These are phyloP conservation scores for Polylopha cassiicola DNA, from an alignment of 2,888 invertebrate species.

Conservation along the genomic window DNA sequence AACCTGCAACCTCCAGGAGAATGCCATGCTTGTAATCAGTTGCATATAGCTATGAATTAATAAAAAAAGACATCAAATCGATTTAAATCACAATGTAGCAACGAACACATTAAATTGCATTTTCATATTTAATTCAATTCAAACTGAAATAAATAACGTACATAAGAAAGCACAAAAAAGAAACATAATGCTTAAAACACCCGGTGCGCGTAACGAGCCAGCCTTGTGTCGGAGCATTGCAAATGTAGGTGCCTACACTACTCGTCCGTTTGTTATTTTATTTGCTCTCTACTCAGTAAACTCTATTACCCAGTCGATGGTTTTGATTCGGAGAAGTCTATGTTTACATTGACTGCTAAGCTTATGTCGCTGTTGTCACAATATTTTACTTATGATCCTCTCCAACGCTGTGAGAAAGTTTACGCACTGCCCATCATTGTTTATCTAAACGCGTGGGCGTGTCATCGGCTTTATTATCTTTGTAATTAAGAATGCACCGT, in stretches of 20 bases:
- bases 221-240: constrained; percentile 41
- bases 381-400: constrained; percentile 51
- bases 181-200: constrained; percentile 45
- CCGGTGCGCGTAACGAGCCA: constrained; percentile 41
- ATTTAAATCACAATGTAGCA: too few relatives aligned
- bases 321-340: constrained; percentile 67
- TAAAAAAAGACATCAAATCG: too few relatives aligned
- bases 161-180: constrained; percentile 52
- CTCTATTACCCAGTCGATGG: constrained; percentile 66
- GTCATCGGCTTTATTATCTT: constrained; percentile 35
- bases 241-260: constrained; percentile 43
- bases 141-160: constrained; percentile 42
- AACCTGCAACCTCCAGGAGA: too few relatives aligned
- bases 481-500: constrained; percentile 28
- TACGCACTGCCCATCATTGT: constrained; percentile 41
- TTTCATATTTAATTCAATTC: constrained; percentile 40
- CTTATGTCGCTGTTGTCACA: constrained; percentile 65
- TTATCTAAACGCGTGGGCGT: constrained; percentile 45
- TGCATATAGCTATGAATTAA: too few relatives aligned
- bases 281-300: constrained; percentile 68
- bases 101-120: background rate
- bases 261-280: constrained; percentile 63
- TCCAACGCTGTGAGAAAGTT: constrained; percentile 55
- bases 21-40: too few relatives aligned
- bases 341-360: constrained; percentile 67